Conservation (phyloP, 1,140 invertebrate genomes). For the Drosophila subobscura region DNA sequence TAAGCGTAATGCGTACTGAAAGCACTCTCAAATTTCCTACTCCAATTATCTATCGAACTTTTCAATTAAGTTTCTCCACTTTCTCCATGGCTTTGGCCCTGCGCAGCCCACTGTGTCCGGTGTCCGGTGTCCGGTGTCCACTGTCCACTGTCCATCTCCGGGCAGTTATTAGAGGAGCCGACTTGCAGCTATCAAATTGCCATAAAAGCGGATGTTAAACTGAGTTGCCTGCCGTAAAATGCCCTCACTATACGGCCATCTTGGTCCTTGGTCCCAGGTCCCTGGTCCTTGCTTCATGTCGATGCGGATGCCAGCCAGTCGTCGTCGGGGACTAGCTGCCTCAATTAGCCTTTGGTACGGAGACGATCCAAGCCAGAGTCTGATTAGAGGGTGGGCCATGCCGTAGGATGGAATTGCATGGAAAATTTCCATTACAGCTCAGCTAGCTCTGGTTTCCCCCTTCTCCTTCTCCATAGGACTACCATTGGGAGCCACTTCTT, state of each 20-base stretch:
- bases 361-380: background rate
- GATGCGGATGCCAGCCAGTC: conserved; percentile 17
- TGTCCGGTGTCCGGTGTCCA: background rate
- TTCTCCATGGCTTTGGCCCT: too few relatives aligned
- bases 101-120: background rate
- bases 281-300: background rate
- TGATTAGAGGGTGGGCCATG: conserved; percentile 34
- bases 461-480: background rate
- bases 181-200: conserved; percentile 64
- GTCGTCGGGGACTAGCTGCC: conserved; percentile 11
- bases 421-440: conserved; percentile 47
- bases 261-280: conserved; percentile 8
- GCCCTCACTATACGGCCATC: conserved; percentile 41
- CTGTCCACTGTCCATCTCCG: conserved; percentile 41
- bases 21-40: too few relatives aligned
- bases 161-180: conserved; percentile 62
- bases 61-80: too few relatives aligned
- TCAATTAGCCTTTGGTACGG: conserved; percentile 51
- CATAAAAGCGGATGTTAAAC: conserved; percentile 68
- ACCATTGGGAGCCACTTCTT: conserved; percentile 23
- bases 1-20: too few relatives aligned
- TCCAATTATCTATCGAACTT: too few relatives aligned
- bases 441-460: background rate
- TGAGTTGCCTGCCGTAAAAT: conserved; percentile 37
- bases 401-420: conserved; percentile 3